Conservation (phyloP, 2,797 vertebrate species). For the Myoxocephalus aenaeus region DNA sequence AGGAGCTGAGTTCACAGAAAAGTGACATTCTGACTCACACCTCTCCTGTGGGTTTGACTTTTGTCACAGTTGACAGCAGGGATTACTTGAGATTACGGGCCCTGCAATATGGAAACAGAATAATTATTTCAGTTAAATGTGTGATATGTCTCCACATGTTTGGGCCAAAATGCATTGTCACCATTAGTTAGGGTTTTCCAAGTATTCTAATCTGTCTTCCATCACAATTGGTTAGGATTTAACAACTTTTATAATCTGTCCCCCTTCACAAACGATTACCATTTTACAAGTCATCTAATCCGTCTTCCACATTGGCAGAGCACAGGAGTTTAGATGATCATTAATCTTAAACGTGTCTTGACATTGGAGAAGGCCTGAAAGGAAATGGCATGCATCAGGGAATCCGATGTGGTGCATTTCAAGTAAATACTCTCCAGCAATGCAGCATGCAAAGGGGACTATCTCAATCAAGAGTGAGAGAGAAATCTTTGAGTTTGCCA, state of each 20-base stretch:
- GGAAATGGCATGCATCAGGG: slow-evolving; percentile 20
- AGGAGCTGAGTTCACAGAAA: neutral
- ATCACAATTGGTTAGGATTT: slow-evolving; percentile 1
- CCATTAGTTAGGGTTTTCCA: neutral
- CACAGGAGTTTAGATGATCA: slow-evolving; percentile 24
- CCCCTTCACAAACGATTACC: neutral
- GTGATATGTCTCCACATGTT: neutral
- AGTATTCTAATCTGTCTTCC: neutral
- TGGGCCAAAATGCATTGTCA: neutral
- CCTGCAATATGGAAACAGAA: neutral
- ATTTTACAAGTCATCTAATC: slow-evolving; percentile 22
- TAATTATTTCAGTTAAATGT: neutral
- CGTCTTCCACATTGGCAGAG: slow-evolving; percentile 17
- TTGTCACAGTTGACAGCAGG: neutral
- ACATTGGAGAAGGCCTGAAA: slow-evolving; percentile 21
- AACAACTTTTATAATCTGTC: neutral
- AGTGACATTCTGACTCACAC: slow-evolving; percentile 4
- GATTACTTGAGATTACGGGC: neutral
- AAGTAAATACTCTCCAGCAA: slow-evolving; percentile 16
- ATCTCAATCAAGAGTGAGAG: slow-evolving; percentile 28
- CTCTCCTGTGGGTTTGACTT: slow-evolving; percentile 3
- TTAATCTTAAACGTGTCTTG: slow-evolving; percentile 42
- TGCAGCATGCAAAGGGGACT: neutral
- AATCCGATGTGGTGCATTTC: slow-evolving; percentile 5
- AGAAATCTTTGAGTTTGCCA: slow-evolving; percentile 26